Percentiles rank a stretch among this genome's conserved stretches.
Conservation (phyloP, 2,113 vertebrate genomes). For the Orycteropus afer region DNA sequence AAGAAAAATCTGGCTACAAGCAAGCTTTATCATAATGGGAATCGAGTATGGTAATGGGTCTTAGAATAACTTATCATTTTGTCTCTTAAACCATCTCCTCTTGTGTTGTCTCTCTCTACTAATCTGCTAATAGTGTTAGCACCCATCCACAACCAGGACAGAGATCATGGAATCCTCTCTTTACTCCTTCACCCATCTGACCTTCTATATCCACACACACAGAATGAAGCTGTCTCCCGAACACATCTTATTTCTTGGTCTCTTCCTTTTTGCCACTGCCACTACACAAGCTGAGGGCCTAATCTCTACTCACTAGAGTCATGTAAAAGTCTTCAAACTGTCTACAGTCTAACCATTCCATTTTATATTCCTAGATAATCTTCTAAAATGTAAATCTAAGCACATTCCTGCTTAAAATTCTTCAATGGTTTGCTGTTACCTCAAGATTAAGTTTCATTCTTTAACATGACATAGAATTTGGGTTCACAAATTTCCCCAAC, state of each 20-base stretch:
- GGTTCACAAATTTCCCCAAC: background rate
- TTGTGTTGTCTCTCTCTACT: background rate
- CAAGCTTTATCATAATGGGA: background rate
- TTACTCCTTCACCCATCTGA: background rate
- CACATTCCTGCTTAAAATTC: background rate
- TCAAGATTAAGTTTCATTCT: background rate
- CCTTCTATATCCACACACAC: background rate
- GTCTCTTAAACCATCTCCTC: background rate
- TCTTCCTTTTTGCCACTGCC: background rate
- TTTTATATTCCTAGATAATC: background rate
- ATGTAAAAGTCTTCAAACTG: background rate
- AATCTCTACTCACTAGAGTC: background rate
- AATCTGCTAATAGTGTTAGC: background rate
- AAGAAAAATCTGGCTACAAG: background rate
- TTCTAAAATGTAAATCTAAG: slow-evolving; percentile 16
- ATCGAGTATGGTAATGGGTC: background rate
- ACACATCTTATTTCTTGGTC: background rate
- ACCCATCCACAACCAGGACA: background rate
- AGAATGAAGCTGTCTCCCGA: background rate
- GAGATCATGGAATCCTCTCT: background rate
- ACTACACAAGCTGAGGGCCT: background rate
- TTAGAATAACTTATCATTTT: background rate
- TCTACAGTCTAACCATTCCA: background rate
- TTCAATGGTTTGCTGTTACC: background rate
- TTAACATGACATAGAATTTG: background rate